phyloP scores from a whole-genome alignment of 2,797 vertebrate genomes.

The Ceryle rudis region DNA sequence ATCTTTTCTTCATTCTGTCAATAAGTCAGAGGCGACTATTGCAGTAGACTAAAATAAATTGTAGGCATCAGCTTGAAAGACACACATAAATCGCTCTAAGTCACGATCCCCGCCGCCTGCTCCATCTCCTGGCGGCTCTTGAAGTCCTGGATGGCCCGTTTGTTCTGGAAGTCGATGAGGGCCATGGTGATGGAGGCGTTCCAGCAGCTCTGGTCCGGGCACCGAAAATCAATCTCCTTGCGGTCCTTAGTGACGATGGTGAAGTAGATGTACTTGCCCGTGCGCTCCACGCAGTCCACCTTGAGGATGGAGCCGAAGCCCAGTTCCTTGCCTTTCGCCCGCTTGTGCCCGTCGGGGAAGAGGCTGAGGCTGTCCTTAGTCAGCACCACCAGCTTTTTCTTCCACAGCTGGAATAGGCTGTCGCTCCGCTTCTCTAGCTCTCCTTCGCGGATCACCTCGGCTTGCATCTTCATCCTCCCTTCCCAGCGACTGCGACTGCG shows the following conservation, averaged over 20 bases:
- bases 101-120: slow-evolving; percentile 81
- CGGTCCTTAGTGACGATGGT: slow-evolving; percentile 95
- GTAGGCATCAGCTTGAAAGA: too few species aligned
- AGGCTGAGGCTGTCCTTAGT: slow-evolving; percentile 92
- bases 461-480: slow-evolving; percentile 47
- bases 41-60: too few species aligned
- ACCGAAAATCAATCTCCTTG: slow-evolving; percentile 97
- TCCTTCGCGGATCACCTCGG: slow-evolving; percentile 90
- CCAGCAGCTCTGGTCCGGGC: slow-evolving; percentile 91
- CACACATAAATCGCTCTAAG: too few species aligned
- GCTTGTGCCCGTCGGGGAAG: slow-evolving; percentile 88
- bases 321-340: slow-evolving; percentile 89
- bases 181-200: slow-evolving; percentile 95
- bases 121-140: slow-evolving; percentile 87
- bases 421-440: slow-evolving; percentile 97
- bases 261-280: slow-evolving; percentile 96
- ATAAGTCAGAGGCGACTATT: too few species aligned
- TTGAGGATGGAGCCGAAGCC: slow-evolving; percentile 93
- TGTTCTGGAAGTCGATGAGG: slow-evolving; percentile 96
- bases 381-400: slow-evolving; percentile 93
- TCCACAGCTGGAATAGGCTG: slow-evolving; percentile 96
- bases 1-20: too few species aligned
- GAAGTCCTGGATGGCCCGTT: slow-evolving; percentile 91
- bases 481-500: neutral
- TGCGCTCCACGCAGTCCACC: slow-evolving; percentile 97